These are phyloP conservation scores for Xiphorhynchus elegans DNA, from an alignment of 2,113 vertebrate genomes.

Conservation along the genomic window DNA sequence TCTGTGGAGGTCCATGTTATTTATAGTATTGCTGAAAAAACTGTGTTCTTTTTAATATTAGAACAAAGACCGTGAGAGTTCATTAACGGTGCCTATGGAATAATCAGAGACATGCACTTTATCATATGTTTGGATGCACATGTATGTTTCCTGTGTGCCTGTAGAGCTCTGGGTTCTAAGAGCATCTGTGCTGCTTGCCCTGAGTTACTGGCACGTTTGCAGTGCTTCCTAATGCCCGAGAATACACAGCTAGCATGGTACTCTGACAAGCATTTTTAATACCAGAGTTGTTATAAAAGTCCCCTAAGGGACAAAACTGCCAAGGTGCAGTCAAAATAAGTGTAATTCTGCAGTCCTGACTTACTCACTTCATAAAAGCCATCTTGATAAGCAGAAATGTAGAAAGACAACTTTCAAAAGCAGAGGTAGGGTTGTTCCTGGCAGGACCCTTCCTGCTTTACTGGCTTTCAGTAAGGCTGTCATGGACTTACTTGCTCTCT, in stretches of 20 bases:
- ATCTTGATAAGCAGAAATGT: not conserved
- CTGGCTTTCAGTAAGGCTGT: not conserved
- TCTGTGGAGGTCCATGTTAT: not conserved
- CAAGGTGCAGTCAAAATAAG: not conserved
- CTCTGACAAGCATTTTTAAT: not conserved
- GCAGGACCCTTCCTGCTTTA: not conserved
- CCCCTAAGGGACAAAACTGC: not conserved
- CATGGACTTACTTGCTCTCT: not conserved
- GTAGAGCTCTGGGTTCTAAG: not conserved
- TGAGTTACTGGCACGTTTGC: not conserved
- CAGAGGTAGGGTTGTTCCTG: not conserved
- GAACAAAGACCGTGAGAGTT: not conserved
- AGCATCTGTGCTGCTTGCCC: not conserved
- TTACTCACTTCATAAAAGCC: not conserved
- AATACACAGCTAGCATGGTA: not conserved
- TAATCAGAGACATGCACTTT: not conserved
- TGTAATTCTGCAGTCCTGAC: not conserved
- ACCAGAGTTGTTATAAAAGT: not conserved
- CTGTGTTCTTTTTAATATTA: not conserved
- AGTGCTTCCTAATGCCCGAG: not conserved
- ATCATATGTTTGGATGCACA: not conserved
- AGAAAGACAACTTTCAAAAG: not conserved
- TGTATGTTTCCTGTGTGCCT: not conserved
- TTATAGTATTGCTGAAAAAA: not conserved
- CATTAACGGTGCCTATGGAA: not conserved